Evolutionary conservation across 2,888 invertebrate species (phyloP).

Genomic region (Pyrgus malvae): DNA sequence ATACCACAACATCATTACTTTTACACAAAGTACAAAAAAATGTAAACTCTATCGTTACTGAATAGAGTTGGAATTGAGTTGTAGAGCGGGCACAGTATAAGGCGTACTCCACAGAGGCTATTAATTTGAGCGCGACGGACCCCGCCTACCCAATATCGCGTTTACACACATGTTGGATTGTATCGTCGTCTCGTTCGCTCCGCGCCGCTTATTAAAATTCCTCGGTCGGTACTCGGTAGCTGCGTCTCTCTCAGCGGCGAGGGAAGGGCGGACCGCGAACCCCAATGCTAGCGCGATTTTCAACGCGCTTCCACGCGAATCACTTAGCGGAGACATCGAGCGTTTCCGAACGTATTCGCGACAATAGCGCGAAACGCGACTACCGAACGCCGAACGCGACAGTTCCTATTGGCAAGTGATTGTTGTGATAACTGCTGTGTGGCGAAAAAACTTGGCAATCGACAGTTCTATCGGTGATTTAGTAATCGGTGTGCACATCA

Average conservation of each 20-base stretch:
- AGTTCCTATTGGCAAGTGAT: conserved; percentile 18
- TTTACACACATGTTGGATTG: conserved; percentile 75
- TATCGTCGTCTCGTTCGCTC: conserved; percentile 72
- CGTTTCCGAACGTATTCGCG: conserved; percentile 43
- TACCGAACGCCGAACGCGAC: conserved; percentile 6
- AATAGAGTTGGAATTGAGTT: conserved; percentile 42
- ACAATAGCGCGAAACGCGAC: conserved; percentile 1
- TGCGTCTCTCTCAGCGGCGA: conserved; percentile 70
- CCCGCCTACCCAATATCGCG: conserved; percentile 77
- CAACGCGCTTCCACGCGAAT: conserved; percentile 77
- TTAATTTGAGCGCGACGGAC: conserved; percentile 81
- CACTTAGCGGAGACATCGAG: conserved; percentile 56
- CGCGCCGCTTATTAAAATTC: conserved; percentile 81
- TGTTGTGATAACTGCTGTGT: conserved; percentile 16
- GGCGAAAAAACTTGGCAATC: background rate
- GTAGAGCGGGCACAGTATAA: conserved; percentile 47
- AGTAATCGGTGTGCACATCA: too few species aligned
- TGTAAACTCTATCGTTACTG: conserved; percentile 35
- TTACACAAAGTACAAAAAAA: conserved; percentile 30
- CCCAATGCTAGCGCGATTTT: conserved; percentile 78
- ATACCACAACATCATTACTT: conserved; percentile 55
- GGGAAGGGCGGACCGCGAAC: conserved; percentile 61
- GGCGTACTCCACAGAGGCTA: conserved; percentile 74
- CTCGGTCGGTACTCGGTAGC: conserved; percentile 61
- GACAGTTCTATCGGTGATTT: background rate